Conservation (phyloP, 2,888 invertebrate genomes). For the Nephrotoma guestfalica region DNA sequence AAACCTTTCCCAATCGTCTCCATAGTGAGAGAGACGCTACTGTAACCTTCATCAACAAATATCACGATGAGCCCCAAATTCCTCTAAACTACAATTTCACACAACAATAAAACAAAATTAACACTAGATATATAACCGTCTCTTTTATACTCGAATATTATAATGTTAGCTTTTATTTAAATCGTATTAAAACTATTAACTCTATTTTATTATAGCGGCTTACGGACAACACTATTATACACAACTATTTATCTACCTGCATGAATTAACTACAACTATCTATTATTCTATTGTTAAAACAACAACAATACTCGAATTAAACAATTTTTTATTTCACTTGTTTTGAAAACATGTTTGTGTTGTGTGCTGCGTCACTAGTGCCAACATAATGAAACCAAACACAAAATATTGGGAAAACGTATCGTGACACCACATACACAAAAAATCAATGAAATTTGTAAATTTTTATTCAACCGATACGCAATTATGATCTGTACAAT, state of each 20-base stretch:
- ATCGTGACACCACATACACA: background rate
- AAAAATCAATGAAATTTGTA: background rate
- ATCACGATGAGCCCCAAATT: background rate
- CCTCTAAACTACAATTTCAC: background rate
- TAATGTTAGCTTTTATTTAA: background rate
- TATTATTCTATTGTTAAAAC: background rate
- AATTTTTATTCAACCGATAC: background rate
- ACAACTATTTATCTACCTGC: background rate
- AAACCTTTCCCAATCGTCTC: background rate
- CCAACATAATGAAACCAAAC: background rate
- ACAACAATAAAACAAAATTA: background rate
- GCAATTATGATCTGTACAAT: background rate
- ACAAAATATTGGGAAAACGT: background rate
- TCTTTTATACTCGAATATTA: background rate
- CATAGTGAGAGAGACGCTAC: background rate
- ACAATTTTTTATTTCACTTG: background rate
- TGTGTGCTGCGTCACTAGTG: background rate
- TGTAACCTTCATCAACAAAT: background rate
- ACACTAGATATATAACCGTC: background rate
- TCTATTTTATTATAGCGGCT: background rate
- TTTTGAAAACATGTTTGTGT: background rate
- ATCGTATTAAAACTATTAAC: background rate
- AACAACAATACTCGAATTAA: background rate
- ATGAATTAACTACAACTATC: background rate
- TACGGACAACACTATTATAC: background rate